Percentiles rank a stretch among this genome's conserved stretches.
Evolutionary conservation across 2,888 invertebrate genomes (phyloP).

Genomic region (Nephrotoma flavescens): DNA sequence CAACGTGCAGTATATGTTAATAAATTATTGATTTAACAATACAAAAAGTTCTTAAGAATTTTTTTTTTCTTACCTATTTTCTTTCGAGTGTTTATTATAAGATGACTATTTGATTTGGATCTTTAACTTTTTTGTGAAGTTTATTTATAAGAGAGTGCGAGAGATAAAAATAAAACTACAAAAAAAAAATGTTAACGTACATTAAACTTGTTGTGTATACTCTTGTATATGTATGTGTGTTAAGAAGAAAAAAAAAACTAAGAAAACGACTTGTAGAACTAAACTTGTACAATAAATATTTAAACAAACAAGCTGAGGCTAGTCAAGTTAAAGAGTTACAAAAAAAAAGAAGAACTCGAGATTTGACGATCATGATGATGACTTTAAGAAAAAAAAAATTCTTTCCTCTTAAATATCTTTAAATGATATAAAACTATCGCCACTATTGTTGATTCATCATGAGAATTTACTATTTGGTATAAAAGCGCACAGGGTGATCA

Average conservation of each 20-base stretch:
- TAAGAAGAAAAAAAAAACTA: neutral
- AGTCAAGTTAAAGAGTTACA: neutral
- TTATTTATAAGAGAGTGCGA: neutral
- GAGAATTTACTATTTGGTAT: neutral
- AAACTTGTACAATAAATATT: conserved; percentile 4
- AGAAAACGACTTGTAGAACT: neutral
- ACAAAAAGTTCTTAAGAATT: neutral
- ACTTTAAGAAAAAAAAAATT: neutral
- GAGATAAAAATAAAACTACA: neutral
- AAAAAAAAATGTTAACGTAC: neutral
- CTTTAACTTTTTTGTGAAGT: neutral
- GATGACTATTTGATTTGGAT: neutral
- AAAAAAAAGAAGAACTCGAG: neutral
- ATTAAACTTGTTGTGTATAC: neutral
- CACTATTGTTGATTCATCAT: neutral
- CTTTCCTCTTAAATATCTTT: neutral
- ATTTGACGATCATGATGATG: neutral
- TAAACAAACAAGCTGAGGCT: conserved; percentile 4
- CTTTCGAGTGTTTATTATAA: neutral
- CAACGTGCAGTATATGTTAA: conserved; percentile 1
- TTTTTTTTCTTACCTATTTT: neutral
- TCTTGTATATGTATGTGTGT: neutral
- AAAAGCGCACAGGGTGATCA: neutral
- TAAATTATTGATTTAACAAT: conserved; percentile 4
- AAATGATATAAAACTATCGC: neutral